Evolutionary conservation across 2,113 vertebrate species (phyloP), one percentile per base, ranked within the genome.

Genomic region (Chionis minor): DNA sequence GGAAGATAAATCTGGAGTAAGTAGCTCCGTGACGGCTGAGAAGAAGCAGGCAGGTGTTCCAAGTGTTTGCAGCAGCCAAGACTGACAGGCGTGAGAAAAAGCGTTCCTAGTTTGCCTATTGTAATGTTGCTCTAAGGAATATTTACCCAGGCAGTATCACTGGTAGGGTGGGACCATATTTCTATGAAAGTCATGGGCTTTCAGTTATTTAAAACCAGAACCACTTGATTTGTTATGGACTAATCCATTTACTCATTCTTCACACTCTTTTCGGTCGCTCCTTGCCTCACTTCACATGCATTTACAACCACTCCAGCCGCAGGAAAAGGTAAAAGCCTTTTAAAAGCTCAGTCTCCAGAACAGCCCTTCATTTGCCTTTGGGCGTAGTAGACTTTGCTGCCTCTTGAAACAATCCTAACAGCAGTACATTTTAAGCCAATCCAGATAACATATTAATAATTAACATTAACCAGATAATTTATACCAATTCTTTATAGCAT

Each of bases 1-100:
- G 42, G 38, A 81, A 95, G 75, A 95, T 94, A 95, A 96, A 97
- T 92, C 77, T 92, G 86, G 74, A 96, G 51, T 90, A 94, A 92
- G 75, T n/a, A 88, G 72, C 51, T 91, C 63, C 45, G 24, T 92
- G 88, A 70, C 5, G 4, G 63, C 45, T 94, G 94, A 96, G 61
- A 91, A 92, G 83, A 70, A 92, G 65, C 65, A 81, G 72, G 42
- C 92, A 95, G 92, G 94, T 97, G 95, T 42, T 78, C 19, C 75
- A 80, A 86, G 35, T 10, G 62, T 66, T 86, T 91, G 72, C 86
- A 88, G 62, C 35, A 90, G 33, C 44, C 1, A 0, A 83, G 75
- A 66, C 38, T 92, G 91, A 88, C 75, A 94, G 59, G 91, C 94
- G 93, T 91, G 88, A 86, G 72, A 95, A 88, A 96, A 84, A 63